Evolutionary conservation across 2,888 invertebrate genomes (phyloP).

Genomic region (Calameuta idolon): DNA sequence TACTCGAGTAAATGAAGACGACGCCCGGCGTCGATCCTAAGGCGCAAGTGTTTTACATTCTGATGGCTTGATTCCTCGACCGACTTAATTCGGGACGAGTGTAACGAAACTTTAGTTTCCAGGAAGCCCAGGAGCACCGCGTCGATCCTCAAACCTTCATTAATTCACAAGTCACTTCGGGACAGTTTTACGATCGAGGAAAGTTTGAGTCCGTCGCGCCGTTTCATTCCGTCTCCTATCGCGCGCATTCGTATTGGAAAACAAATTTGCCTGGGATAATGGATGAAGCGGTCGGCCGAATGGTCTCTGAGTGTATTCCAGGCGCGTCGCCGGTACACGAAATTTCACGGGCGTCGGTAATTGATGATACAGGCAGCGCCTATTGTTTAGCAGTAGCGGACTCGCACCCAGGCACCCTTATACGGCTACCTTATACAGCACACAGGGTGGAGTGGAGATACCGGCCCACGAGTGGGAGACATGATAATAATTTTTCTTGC

Average conservation of each 20-base stretch:
- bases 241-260: slow-evolving; percentile 53
- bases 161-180: slow-evolving; percentile 53
- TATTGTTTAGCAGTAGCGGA: neutral
- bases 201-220: slow-evolving; percentile 39
- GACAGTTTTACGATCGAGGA: slow-evolving; percentile 49
- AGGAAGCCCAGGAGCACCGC: neutral
- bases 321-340: neutral
- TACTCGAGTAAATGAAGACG: neutral
- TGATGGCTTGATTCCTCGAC: slow-evolving; percentile 11
- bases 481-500: neutral
- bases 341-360: slow-evolving; percentile 33
- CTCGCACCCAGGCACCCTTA: neutral
- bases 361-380: slow-evolving; percentile 43
- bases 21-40: slow-evolving; percentile 28
- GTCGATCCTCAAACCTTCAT: slow-evolving; percentile 42
- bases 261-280: slow-evolving; percentile 62
- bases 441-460: neutral
- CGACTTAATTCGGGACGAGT: neutral
- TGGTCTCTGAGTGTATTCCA: slow-evolving; percentile 39
- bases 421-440: neutral
- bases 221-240: slow-evolving; percentile 36
- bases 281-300: slow-evolving; percentile 56
- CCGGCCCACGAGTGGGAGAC: neutral
- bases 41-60: slow-evolving; percentile 39
- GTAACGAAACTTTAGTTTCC: neutral